Base-by-base conservation (phyloP, 2,113 vertebrate species). In the Apteryx owenii region DNA sequence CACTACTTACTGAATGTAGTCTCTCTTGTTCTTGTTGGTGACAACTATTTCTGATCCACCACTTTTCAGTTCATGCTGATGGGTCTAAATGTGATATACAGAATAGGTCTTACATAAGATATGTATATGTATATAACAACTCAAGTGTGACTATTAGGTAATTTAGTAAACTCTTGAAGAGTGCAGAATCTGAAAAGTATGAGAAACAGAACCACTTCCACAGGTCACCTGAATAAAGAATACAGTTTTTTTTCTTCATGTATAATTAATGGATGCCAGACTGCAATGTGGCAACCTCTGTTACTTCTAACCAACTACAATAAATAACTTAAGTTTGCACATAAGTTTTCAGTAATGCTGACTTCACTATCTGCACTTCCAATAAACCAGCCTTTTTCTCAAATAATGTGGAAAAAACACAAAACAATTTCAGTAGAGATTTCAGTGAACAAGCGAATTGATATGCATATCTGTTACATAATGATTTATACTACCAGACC, bases 1-100 rank as follows among this genome's bases (percentile, higher is more conserved):
- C 56, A 65, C 83, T 96, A 97, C 99, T 99, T 98, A 99, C 99
- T 99, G 98, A 96, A 99, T 99, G 95, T 99, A 99, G 94, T 99
- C 99, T 89, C 99, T 99, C 98, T 99, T 99, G 98, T 99, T 99
- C 89, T 98, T 98, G 96, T 99, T 99, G 65, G 98, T 99, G 91
- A 99, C 98, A 20, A 99, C 97, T 22, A 99, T 98, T 61, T 99
- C 99, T 36, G 99, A 95, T 61, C 99, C 99, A 12, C 98, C 98
- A 12, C 81, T 98, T 95, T 98, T 99, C 90, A 99, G 97, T 50
- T 99, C 99, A 94, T 99, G 99, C 92, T 99, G 99, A 96, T 99
- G 99, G 71, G 99, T 99, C 99, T 99, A 95, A 93, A 96, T 92
- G 66, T 81, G 73, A 95, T 73, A 90, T 21, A 96, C 0, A 81